Base-by-base conservation (phyloP, 1,140 invertebrate species). In the Riptortus pedestris region DNA sequence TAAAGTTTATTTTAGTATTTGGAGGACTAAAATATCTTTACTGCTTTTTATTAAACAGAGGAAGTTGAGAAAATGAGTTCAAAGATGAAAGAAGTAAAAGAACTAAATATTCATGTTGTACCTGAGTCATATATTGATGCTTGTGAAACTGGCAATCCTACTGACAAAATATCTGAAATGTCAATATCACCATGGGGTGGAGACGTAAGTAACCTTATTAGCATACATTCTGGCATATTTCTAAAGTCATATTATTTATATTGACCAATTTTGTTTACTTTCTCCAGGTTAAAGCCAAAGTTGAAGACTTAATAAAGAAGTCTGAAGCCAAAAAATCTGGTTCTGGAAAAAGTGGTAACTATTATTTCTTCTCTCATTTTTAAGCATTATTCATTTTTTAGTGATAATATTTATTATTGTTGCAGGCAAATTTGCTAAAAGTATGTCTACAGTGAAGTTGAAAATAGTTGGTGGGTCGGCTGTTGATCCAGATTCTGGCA, bases 391-490 rank as follows among this genome's bases (percentile, higher is more conserved):
- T 38, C 14, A 7, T 38, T 38, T 14, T 38, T 14, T 7, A 38
- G 14, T 38, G 5, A 55, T 55, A 24, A 1, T 26, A 16, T 16
- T 55, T 2, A 27, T 27, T 55, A 9, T 55, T 27, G 22, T 63
- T 63, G 1, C 31, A 63, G 62, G 62, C 43, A 38, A 18, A 11
- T 70, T 66, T 45, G 20, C 31, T 5, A 68, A 70, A 47, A 71
- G 69, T 66, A 55, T 64, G 0, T 78, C 79, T 24, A 81, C 80
- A 65, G 79, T 88, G 52, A 94, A 86, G 68, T 72, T 96, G 62
- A 86, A 84, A 68, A 74, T 97, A 12, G 93, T 96, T 79, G 88
- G 84, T 61, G 93, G 91, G 1, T 83, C 84, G 14, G 90, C 92
- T 5, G 87, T 92, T 1, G 94, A 98, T 77, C 91, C 93, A 0